Evolutionary conservation across 2,888 invertebrate species (phyloP), one percentile per base, ranked within the genome.

Genomic region (Athalia cordata): DNA sequence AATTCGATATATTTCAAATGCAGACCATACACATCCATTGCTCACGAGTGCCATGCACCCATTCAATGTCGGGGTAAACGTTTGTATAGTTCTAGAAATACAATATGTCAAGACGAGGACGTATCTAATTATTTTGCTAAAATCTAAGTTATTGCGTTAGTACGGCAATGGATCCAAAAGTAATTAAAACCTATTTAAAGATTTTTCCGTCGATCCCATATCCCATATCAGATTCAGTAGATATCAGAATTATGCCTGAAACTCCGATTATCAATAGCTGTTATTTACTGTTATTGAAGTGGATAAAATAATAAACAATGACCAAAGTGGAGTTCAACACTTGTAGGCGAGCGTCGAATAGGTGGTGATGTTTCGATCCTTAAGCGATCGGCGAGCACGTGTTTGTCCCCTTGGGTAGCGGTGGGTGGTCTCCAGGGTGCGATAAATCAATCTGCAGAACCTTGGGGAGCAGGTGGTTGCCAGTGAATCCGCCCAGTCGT

Each of bases 401-500:
- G 72, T 72, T 61, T 49, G 59, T 43, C 61, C 75, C 75, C 62
- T 50, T n/a, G 75, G 75, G 72, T 79, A 79, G 75, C 74, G 72
- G 78, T 80, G 78, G 81, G 77, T 76, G 65, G 80, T 79, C 89
- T 89, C 89, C 79, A 78, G 88, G 87, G 89, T 85, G 81, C 88
- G 84, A 89, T 89, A 89, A 89, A 89, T 89, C 89, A 89, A 89
- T 88, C 87, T 88, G 83, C 85, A 77, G 81, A 82, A 80, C 81
- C 80, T 74, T 79, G 79, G 80, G 78, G 65, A 89, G 89, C 89
- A 89, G 89, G 89, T 89, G 89, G 89, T 86, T 84, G 50, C 61
- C 62, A 29, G 75, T 80, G 81, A 84, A 86, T 13, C 43, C 86
- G 83, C 85, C 85, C 84, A 85, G 13, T 61, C 52, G n/a, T 49